Percentiles rank a stretch among this genome's conserved stretches.
phyloP scores from a whole-genome alignment of 1,140 invertebrate genomes.

The Drosophila auraria region DNA sequence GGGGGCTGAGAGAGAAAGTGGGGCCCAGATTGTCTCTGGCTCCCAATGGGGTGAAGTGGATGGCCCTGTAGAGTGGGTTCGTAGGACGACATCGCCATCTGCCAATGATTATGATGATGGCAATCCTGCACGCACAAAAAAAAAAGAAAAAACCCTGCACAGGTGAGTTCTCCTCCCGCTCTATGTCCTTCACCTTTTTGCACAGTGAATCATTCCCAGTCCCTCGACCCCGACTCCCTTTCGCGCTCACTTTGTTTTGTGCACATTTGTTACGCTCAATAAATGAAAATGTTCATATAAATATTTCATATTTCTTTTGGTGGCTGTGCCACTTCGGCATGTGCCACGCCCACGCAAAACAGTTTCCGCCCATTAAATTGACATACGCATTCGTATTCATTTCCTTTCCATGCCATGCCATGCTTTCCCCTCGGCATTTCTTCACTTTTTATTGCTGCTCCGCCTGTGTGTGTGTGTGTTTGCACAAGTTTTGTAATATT shows the following conservation, averaged over 20 bases:
- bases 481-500: constrained; percentile 84
- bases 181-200: constrained; percentile 58
- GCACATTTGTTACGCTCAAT: constrained; percentile 82
- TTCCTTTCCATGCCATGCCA: constrained; percentile 35
- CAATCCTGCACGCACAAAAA: constrained; percentile 71
- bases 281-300: constrained; percentile 84
- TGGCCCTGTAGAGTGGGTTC: not conserved
- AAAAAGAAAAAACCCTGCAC: constrained; percentile 10
- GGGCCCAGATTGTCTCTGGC: constrained; percentile 25
- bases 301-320: constrained; percentile 77
- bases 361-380: constrained; percentile 83
- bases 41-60: constrained; percentile 5
- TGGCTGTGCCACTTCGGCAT: constrained; percentile 18
- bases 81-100: constrained; percentile 40
- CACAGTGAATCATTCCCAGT: constrained; percentile 22
- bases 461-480: constrained; percentile 42
- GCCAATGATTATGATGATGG: constrained; percentile 75
- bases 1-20: constrained; percentile 2
- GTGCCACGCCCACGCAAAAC: constrained; percentile 45
- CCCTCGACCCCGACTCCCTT: not conserved
- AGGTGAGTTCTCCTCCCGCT: constrained; percentile 29
- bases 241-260: constrained; percentile 50
- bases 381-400: constrained; percentile 80
- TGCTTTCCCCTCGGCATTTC: constrained; percentile 20
- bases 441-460: constrained; percentile 67